Evolutionary conservation across 1,140 invertebrate species (phyloP), one percentile per base, ranked within the genome.

Genomic region (Palaemon carinicauda): DNA sequence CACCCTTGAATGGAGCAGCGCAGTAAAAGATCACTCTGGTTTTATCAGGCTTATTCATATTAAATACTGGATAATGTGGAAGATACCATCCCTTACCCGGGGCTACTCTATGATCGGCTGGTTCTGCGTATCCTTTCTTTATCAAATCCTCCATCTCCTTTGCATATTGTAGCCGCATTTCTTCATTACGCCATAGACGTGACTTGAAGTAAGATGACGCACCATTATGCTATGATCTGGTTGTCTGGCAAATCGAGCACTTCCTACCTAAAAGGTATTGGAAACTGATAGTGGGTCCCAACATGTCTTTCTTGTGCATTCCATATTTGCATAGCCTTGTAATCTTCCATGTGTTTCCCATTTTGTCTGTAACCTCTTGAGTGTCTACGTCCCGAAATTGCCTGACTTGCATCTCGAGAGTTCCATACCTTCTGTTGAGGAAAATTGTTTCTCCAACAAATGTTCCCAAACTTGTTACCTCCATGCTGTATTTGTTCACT

Each of bases 261-360:
- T 19, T 74, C 31, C 9, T 53, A n/a, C 17, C 75, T 52, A 51
- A 79, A 53, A n/a, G 75, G 75, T 51, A 79, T 79, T n/a, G 75
- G 75, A 24, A 51, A 79, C 29, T 79, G 41, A 3, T 79, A 14
- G 29, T 79, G 33, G 75, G 5, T 12, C n/a, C 21, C 17, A 21
- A 52, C 51, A 7, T 21, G 5, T 5, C 0, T 4, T 29, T 51
- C 75, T 52, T 19, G 0, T 21, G 15, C 29, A 9, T 51, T 3
- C 75, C 75, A 79, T 51, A 79, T 12, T 5, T 50, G 15, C 10
- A 52, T 12, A 14, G 53, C 33, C 21, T 33, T 33, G 17, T 53
- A 17, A 14, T 79, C 75, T 33, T 79, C 75, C 41, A 24, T 51
- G 5, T 33, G 53, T 52, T 75, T 33, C 73, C 73, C n/a, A 7